Base-by-base conservation (phyloP, 2,797 vertebrate genomes). In the Neomorphus geoffroyi region DNA sequence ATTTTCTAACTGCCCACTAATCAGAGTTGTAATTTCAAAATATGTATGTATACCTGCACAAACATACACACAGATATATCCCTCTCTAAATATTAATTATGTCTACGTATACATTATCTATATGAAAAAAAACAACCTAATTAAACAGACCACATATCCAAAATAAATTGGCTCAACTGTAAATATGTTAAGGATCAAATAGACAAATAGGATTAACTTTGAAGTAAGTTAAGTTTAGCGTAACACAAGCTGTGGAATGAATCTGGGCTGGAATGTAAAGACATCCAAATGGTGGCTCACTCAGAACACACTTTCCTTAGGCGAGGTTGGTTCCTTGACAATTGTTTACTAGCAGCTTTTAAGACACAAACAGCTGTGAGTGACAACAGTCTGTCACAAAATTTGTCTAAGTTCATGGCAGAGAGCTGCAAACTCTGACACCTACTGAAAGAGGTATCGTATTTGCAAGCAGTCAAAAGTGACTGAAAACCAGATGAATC, bases 321-420 rank as follows among this genome's bases (percentile, higher is more conserved):
- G 84, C 96, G 91, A 95, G 91, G 92, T 86, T 86, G 74, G 90
- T 95, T 96, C 88, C 83, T 94, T 97, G 78, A 96, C 91, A 94
- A 95, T 92, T 96, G 90, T 97, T 97, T 97, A 96, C 95, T 96
- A 95, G 88, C 93, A 94, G 92, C 89, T 96, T 96, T 96, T 97
- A 96, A 97, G 92, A 90, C 89, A 97, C 73, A 96, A 96, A 96
- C 92, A 96, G 92, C 91, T 96, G 83, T 96, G 95, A 97, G 94
- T 96, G 96, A 94, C 95, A 98, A 95, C 91, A 95, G 80, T 96
- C 94, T 96, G 94, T 97, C 95, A 96, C 88, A 97, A 96, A 96
- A 96, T 86, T 93, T 92, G 95, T 91, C 90, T 92, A 97, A 96
- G 95, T 96, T 97, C 94, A 96, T 91, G 94, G 74, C 92, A 95